Evolutionary conservation across 2,888 invertebrate species (phyloP), one percentile per base, ranked within the genome.

Genomic region (Dione vanillae): DNA sequence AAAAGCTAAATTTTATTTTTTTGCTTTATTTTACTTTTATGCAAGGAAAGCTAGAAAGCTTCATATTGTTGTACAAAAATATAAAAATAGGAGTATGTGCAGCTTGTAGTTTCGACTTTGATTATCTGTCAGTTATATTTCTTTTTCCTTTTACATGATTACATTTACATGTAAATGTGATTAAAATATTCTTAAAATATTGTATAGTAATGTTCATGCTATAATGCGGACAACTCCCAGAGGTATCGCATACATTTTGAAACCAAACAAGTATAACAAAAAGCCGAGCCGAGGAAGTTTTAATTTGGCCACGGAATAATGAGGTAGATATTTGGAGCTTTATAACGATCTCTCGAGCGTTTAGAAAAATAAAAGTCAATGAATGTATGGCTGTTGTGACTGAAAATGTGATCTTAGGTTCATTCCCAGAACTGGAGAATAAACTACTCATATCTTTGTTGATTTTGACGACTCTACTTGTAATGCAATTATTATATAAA

Each of bases 261-360:
- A 45, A 61, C 45, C 45, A 61, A 61, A 61, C 45, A 61, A 45
- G 61, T 45, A 8, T 27, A 61, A 61, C 45, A 35, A 43, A 61
- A 45, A 27, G 27, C 43, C 45, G 6, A 27, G 45, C 45, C 11
- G 61, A 16, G 27, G 27, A 61, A 61, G 61, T 61, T 61, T 61
- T 61, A 61, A 61, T 61, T 61, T 61, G 61, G 45, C 27, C 14
- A 12, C 43, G 61, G 27, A 45, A 45, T 61, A 45, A 61, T 45
- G 61, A 45, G 27, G 20, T 43, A 14, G 45, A 61, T 56, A 61
- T 61, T 61, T 35, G 45, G 27, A 14, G 45, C 27, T 35, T 45
- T 11, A 35, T 16, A 27, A 45, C 27, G 12, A 45, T 45, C 61
- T 61, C 27, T 16, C 10, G 11, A 11, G 16, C 6, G 0, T 7